Evolutionary conservation across 92 coral and sea anemone genomes (phyloP).

Genomic region (Bergia puertoricense): DNA sequence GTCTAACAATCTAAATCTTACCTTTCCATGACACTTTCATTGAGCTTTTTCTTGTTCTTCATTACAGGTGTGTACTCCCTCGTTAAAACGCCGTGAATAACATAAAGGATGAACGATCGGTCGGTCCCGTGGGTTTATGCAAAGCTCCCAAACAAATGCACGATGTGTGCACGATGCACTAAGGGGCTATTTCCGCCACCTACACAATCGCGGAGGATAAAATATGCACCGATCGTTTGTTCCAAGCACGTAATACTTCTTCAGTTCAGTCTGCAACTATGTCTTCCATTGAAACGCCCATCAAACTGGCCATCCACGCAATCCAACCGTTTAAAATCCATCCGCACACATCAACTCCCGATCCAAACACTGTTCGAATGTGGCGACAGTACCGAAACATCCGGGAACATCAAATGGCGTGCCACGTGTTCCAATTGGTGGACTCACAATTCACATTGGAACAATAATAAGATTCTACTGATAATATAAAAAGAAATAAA

Average conservation of each 20-base stretch:
- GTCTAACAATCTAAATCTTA: slow-evolving; percentile 6
- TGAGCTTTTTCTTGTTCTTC: slow-evolving; percentile 37
- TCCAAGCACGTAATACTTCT: slow-evolving; percentile 24
- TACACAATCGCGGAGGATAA: slow-evolving; percentile 28
- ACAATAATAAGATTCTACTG: slow-evolving; percentile 46
- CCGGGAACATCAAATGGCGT: slow-evolving; percentile 71
- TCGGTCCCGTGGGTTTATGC: slow-evolving; percentile 48
- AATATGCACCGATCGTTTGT: background rate
- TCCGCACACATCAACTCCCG: slow-evolving; percentile 39
- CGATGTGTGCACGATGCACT: slow-evolving; percentile 42
- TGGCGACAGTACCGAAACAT: slow-evolving; percentile 55
- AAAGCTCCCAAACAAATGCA: slow-evolving; percentile 33
- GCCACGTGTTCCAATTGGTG: slow-evolving; percentile 97
- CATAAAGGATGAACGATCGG: slow-evolving; percentile 36
- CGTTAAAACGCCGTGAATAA: slow-evolving; percentile 26
- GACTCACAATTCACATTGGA: slow-evolving; percentile 36
- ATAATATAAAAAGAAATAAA: slow-evolving; percentile 1
- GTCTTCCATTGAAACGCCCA: slow-evolving; percentile 25
- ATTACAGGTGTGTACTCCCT: slow-evolving; percentile 17
- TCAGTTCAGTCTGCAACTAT: slow-evolving; percentile 5
- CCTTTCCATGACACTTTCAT: slow-evolving; percentile 39
- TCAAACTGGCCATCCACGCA: slow-evolving; percentile 39
- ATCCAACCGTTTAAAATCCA: slow-evolving; percentile 37
- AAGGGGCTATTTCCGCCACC: slow-evolving; percentile 46
- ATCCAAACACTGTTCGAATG: slow-evolving; percentile 36